A percentile compares a stretch with the other conserved stretches of the same genome.
These are phyloP conservation scores for Apoda limacodes DNA, from an alignment of 2,888 invertebrate genomes.

Conservation along the genomic window DNA sequence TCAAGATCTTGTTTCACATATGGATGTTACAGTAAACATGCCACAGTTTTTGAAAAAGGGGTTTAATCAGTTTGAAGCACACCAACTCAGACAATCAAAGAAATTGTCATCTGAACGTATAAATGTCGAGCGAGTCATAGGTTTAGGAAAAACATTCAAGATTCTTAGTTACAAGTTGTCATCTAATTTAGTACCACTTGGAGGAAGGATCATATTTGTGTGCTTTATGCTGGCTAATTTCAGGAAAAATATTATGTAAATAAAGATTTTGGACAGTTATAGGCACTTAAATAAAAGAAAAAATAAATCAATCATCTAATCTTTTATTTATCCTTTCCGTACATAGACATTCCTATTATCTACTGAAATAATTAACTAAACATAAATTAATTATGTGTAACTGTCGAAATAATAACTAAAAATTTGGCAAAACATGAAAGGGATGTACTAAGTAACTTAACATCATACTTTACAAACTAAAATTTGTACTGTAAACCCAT, in stretches of 20 bases:
- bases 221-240: not conserved
- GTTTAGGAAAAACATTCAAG: conserved; percentile 4
- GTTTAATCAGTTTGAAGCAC: conserved; percentile 5
- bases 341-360: no score
- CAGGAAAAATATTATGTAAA: not conserved
- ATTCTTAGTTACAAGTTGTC: conserved; percentile 9
- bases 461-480: no score
- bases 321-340: no score
- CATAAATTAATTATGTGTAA: no score
- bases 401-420: no score
- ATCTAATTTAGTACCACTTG: conserved; percentile 2
- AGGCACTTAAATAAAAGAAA: not conserved
- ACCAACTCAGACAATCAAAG: conserved; percentile 6
- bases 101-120: conserved; percentile 7
- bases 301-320: not conserved
- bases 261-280: not conserved
- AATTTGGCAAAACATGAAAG: no score
- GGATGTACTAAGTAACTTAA: no score
- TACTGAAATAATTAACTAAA: no score
- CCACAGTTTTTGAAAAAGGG: conserved; percentile 8
- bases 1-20: conserved; percentile 8
- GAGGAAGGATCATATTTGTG: conserved; percentile 1
- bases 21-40: conserved; percentile 9
- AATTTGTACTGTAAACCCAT: no score
- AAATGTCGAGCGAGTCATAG: conserved; percentile 3